Conservation (phyloP, 2,797 vertebrate genomes). For the Spea hammondii region DNA sequence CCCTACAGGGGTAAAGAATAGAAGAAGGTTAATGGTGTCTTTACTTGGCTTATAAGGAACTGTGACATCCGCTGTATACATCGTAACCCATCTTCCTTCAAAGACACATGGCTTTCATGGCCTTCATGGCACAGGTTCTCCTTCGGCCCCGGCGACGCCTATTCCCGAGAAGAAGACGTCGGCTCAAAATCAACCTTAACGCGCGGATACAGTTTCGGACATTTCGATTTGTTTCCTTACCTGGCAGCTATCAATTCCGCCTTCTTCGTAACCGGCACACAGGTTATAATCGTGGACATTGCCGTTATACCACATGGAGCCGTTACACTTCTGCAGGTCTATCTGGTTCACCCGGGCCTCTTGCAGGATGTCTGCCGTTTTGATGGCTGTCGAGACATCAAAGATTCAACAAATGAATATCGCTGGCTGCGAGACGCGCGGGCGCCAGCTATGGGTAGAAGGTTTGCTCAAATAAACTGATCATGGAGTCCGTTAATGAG, state of each 20-base stretch:
- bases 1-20: background rate
- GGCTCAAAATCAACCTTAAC: too few relatives aligned
- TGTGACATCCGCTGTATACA: background rate
- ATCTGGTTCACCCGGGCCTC: constrained; percentile 40
- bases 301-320: constrained; percentile 37
- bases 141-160: too few relatives aligned
- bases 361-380: constrained; percentile 34
- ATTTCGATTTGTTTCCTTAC: background rate
- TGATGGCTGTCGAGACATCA: background rate
- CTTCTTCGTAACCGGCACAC: constrained; percentile 45
- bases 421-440: background rate
- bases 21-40: too few relatives aligned
- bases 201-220: too few relatives aligned
- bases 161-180: too few relatives aligned
- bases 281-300: constrained; percentile 17
- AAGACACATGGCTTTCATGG: background rate
- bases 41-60: too few relatives aligned
- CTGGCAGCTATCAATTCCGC: constrained; percentile 31
- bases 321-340: constrained; percentile 28
- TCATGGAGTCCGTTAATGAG: too few relatives aligned
- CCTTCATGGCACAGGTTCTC: background rate
- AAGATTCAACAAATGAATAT: background rate
- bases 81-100: background rate
- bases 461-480: background rate
- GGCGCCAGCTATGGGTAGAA: too few relatives aligned